Percentiles rank a stretch among this genome's conserved stretches.
Conservation (phyloP, 2,113 vertebrate genomes). For the Pangasianodon gigas region DNA sequence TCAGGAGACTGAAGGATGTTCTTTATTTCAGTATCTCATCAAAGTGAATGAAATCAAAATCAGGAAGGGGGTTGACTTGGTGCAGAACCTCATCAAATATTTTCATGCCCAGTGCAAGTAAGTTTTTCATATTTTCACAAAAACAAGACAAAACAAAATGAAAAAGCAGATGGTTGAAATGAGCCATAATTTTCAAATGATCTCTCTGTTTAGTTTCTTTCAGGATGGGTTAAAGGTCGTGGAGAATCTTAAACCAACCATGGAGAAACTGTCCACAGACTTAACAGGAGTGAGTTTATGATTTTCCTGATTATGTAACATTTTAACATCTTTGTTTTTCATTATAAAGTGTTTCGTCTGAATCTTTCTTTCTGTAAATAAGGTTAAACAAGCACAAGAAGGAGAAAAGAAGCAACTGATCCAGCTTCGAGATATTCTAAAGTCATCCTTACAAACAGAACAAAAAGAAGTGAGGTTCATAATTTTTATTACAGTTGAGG, state of each 20-base stretch:
- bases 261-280: constrained; percentile 88
- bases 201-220: constrained; percentile 82
- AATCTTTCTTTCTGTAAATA: background rate
- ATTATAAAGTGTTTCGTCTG: background rate
- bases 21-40: constrained; percentile 84
- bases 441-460: constrained; percentile 88
- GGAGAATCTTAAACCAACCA: constrained; percentile 87
- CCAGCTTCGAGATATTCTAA: constrained; percentile 89
- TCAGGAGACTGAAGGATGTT: background rate
- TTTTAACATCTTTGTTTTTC: background rate
- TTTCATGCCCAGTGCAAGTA: constrained; percentile 99
- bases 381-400: constrained; percentile 77
- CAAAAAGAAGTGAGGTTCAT: constrained; percentile 86
- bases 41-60: constrained; percentile 99
- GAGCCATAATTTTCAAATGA: background rate
- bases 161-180: background rate
- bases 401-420: constrained; percentile 89
- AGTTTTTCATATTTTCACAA: constrained; percentile 51
- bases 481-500: background rate
- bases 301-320: background rate
- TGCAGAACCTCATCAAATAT: constrained; percentile 97
- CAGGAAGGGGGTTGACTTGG: constrained; percentile 95
- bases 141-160: background rate
- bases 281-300: constrained; percentile 80
- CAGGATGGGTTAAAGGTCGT: constrained; percentile 94